phyloP scores from a whole-genome alignment of 1,140 invertebrate genomes.

The Camponotus vicinus region DNA sequence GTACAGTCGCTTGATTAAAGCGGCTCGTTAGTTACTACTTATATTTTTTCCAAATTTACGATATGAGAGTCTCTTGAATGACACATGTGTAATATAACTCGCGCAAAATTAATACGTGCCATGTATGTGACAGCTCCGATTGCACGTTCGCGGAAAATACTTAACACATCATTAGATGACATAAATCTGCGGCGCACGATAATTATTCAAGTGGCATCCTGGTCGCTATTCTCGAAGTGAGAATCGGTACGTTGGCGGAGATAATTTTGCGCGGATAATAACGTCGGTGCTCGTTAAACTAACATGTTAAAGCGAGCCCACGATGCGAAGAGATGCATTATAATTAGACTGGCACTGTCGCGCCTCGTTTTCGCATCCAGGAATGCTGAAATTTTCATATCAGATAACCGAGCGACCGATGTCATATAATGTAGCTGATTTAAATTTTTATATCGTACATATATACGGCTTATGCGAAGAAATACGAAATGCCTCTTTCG shows the following conservation, averaged over 20 bases:
- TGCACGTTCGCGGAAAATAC: constrained; percentile 36
- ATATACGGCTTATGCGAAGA: constrained; percentile 3
- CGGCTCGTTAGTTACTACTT: neutral
- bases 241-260: constrained; percentile 33
- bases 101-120: constrained; percentile 35
- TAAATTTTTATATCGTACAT: neutral
- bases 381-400: constrained; percentile 42
- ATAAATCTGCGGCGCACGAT: constrained; percentile 49
- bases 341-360: constrained; percentile 46
- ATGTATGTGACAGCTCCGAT: constrained; percentile 31
- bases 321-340: constrained; percentile 26
- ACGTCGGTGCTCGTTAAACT: constrained; percentile 70
- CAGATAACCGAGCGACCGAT: neutral
- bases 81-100: constrained; percentile 28
- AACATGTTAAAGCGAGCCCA: constrained; percentile 67
- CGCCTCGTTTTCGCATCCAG: constrained; percentile 1
- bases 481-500: neutral
- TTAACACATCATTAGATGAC: constrained; percentile 56
- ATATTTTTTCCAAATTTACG: constrained; percentile 4
- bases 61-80: neutral
- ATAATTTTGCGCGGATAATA: constrained; percentile 56
- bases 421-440: constrained; percentile 13
- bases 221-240: neutral
- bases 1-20: neutral
- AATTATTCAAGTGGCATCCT: constrained; percentile 62